Percentiles rank a stretch among this genome's conserved stretches.
phyloP scores from a whole-genome alignment of 2,797 vertebrate genomes.

The Florisuga fusca region DNA sequence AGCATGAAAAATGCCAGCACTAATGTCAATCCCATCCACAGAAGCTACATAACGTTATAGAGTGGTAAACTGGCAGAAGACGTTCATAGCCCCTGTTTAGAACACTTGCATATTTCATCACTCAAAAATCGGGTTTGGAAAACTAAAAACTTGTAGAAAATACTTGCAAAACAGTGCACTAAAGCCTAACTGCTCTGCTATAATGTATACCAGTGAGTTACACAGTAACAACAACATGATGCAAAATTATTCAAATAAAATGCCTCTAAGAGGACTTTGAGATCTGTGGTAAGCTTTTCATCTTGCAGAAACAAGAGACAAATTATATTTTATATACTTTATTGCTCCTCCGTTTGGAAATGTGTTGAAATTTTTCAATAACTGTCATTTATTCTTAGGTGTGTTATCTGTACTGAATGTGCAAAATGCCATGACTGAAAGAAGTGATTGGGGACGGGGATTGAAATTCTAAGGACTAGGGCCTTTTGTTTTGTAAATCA shows the following conservation, averaged over 20 bases:
- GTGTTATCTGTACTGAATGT: neutral
- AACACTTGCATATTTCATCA: neutral
- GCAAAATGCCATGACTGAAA: neutral
- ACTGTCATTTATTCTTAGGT: constrained; percentile 28
- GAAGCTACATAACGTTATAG: neutral
- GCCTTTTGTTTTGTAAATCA: neutral
- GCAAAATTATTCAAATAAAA: neutral
- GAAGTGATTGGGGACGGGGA: neutral
- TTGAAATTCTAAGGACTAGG: neutral
- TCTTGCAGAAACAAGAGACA: neutral
- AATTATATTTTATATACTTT: neutral
- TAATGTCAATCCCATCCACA: neutral
- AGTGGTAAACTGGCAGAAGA: neutral
- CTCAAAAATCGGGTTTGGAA: neutral
- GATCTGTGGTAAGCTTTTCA: neutral
- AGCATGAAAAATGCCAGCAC: neutral
- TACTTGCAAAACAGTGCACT: neutral
- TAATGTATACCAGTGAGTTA: neutral
- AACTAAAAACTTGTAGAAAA: neutral
- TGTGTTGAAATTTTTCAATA: constrained; percentile 38
- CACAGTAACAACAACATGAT: neutral
- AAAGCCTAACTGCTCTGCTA: neutral
- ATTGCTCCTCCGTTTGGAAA: constrained; percentile 14
- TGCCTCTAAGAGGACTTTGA: neutral
- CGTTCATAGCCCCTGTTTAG: neutral